Base-by-base conservation (phyloP, 2,888 invertebrate species). In the Protonemura montana region DNA sequence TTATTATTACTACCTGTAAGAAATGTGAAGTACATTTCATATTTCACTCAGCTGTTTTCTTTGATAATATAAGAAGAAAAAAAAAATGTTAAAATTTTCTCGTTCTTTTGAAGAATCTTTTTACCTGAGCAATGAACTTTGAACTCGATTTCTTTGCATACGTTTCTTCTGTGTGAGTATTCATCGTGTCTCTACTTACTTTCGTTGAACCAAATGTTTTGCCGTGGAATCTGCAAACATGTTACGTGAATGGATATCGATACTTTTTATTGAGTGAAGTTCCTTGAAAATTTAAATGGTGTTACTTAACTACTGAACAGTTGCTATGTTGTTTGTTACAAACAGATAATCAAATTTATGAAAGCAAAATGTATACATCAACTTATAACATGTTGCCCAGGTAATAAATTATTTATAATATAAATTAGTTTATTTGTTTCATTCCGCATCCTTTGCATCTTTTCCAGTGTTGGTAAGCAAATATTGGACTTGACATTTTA, bases 1-100 rank as follows among this genome's bases (percentile, higher is more conserved):
- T 59, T 59, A 86, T 86, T 82, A 82, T 82, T 59, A 86, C 35
- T 82, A 86, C 77, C 76, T 81, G 41, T 82, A 29, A 85, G 83
- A 76, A 59, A 59, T 59, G 21, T 59, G 59, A 59, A 59, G 59
- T 59, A 59, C 59, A 21, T 59, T 59, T 59, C 59, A 59, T 59
- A 21, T 59, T 59, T 59, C 21, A 59, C 59, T 10, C 16, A 59
- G 59, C 21, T 59, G 59, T 59, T 59, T 59, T 59, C 59, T 59
- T 59, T 59, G 59, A 59, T 59, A 59, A 59, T 59, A 21, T 59
- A 59, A 59, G 59, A 35, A 35, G 59, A 59, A 59, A 59, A 59
- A 59, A 59, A 59, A 59, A 59, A 21, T 59, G 59, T 59, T 59
- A 59, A 59, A 59, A 21, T 59, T 59, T 21, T 16, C 59, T 59